Evolutionary conservation across 2,888 invertebrate genomes (phyloP), one percentile per base, ranked within the genome.

Genomic region (Pemphredon lugubris): DNA sequence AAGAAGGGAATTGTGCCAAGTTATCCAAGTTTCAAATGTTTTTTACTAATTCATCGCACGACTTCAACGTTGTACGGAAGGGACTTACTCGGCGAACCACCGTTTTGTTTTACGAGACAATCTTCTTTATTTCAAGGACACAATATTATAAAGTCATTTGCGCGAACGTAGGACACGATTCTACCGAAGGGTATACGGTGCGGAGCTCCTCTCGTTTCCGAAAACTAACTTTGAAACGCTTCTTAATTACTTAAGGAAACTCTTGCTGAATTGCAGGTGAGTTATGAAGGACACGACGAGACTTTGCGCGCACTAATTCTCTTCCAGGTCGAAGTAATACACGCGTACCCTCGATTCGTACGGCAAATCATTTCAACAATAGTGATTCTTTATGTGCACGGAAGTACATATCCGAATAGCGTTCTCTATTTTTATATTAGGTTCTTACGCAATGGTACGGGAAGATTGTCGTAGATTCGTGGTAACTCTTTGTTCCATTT

Each of bases 221-320:
- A 1, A 2, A 16, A 32, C 32, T 13, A 37, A 47, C 45, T 53
- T 58, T 2, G 13, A 26, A 34, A 34, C 47, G 37, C 70, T 72
- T 57, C 54, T 58, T 69, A 72, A 72, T 71, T 68, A 71, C 13
- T 51, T 23, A 26, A 37, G 16, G 18, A 20, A 48, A 30, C 40
- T 5, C 13, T n/a, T 11, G 39, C 26, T 6, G 44, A 20, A 48
- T 42, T 13, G 26, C 21, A 16, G 14, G 9, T 1, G 11, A 39
- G 13, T 54, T 44, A 7, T 44, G 21, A 69, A 40, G 39, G 55
- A 51, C 50, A 16, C 18, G 39, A 26, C 9, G 32, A 21, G 23
- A 50, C 32, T 53, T 44, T 30, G 16, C 20, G 39, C 40, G 2
- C 42, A 20, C 13, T n/a, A 18, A n/a, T 39, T 30, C 39, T 34